Percentiles rank a stretch among this genome's conserved stretches.
Evolutionary conservation across 30 jellyfish, hydroid and myxozoan species (phyloP).

Genomic region (Aurelia coerulea): DNA sequence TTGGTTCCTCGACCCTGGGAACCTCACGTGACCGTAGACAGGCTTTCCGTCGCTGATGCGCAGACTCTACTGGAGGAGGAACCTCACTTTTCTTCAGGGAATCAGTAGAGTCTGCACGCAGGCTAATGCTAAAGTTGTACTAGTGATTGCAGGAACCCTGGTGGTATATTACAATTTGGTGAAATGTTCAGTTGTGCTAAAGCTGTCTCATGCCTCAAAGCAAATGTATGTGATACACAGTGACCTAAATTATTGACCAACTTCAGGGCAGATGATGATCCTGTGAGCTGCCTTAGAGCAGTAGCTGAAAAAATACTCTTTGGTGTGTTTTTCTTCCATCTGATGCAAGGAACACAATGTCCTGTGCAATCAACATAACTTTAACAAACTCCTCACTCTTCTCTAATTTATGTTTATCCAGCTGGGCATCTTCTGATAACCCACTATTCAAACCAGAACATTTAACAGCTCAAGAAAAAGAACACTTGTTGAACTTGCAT

Average conservation of each 20-base stretch:
- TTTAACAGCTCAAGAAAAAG: conserved; percentile 29
- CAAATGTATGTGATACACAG: conserved; percentile 54
- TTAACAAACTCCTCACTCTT: background rate
- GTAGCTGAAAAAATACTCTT: conserved; percentile 58
- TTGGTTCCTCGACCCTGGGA: no score
- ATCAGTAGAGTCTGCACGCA: no score
- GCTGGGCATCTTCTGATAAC: conserved; percentile 43
- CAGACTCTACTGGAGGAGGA: no score
- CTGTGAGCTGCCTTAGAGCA: conserved; percentile 73
- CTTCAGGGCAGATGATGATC: conserved; percentile 42
- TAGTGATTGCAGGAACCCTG: background rate
- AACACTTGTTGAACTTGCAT: conserved; percentile 16
- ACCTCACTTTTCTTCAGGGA: no score
- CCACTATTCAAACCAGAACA: conserved; percentile 68
- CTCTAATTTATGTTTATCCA: conserved; percentile 25
- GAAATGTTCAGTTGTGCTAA: conserved; percentile 21
- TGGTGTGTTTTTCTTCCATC: conserved; percentile 59
- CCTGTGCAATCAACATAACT: conserved; percentile 68
- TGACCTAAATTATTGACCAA: conserved; percentile 60
- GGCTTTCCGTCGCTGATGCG: no score
- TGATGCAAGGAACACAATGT: conserved; percentile 52
- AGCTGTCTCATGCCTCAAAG: conserved; percentile 63
- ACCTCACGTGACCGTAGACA: no score
- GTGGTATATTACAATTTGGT: conserved; percentile 1
- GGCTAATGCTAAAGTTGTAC: conserved; percentile 52